Evolutionary conservation across 2,888 invertebrate species (phyloP), one percentile per base, ranked within the genome.

Genomic region (Eristalis pertinax): DNA sequence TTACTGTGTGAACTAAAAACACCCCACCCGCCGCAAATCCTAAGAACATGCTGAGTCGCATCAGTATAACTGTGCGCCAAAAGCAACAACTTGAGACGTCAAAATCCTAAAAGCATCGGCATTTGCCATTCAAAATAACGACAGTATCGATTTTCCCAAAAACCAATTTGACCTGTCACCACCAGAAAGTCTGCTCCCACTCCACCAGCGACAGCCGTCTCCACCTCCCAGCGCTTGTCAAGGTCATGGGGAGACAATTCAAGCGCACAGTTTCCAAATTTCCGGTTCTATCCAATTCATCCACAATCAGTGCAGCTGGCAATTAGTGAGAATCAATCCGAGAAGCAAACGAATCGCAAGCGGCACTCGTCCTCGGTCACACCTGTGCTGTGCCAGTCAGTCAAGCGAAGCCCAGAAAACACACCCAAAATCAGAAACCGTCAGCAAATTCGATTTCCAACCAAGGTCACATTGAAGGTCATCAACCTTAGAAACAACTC

Each of bases 381-480:
- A 19, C 19, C 19, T 19, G 19, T 50, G 50, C n/a, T 38, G 38
- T 38, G 50, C 1, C 50, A 50, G 19, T 50, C 50, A 19, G 19
- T 50, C 50, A 19, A 50, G 8, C 50, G 50, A 50, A 50, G 19
- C n/a, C 1, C 19, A 50, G 19, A 50, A 19, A 50, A 50, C 50
- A 50, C 50, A 50, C 50, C 50, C 50, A 50, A 50, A 43, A 19
- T n/a, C 50, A 19, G 8, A 3, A n/a, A 8, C 8, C 50, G 50
- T 62, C n/a, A 24, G 11, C 26, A 15, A 41, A 22, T n/a, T 3
- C 1, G 26, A 80, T 50, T 32, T 32, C n/a, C 22, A 58, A 35
- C 26, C 68, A 85, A 82, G 81, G 77, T 81, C 81, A 85, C 29
- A 11, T n/a, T 73, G 77, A 81, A 81, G 77, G 73, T 73, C 64